Evolutionary conservation across 2,113 vertebrate genomes (phyloP).

Genomic region (Chunga burmeisteri): DNA sequence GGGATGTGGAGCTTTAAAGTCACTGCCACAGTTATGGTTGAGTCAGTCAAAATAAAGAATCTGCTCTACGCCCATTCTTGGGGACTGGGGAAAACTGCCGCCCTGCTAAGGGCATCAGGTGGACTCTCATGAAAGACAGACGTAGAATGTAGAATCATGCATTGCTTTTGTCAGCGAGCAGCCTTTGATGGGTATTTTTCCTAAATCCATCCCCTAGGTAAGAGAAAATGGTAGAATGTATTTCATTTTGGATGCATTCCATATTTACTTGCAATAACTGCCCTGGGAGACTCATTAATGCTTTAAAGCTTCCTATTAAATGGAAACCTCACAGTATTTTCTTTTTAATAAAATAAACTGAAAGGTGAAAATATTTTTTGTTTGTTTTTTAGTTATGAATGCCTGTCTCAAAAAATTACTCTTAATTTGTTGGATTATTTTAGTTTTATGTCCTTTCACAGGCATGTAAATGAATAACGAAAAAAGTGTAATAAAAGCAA

Average conservation of each 20-base stretch:
- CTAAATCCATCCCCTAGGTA: background rate
- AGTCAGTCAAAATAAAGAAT: background rate
- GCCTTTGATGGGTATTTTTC: background rate
- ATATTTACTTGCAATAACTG: constrained; percentile 14
- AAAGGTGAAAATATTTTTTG: constrained; percentile 44
- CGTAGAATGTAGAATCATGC: background rate
- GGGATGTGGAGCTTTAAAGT: background rate
- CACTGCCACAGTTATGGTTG: background rate
- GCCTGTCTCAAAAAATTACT: constrained; percentile 22
- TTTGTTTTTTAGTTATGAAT: constrained; percentile 28
- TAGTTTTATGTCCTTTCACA: constrained; percentile 22
- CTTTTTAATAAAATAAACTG: constrained; percentile 49
- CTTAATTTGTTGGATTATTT: constrained; percentile 30
- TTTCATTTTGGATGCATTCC: constrained; percentile 28
- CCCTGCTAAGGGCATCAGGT: background rate
- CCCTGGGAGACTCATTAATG: constrained; percentile 39
- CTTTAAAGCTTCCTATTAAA: constrained; percentile 31
- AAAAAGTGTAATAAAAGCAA: constrained; percentile 44
- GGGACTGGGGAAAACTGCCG: background rate
- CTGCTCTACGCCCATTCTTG: background rate
- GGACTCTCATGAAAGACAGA: background rate
- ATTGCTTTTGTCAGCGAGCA: background rate
- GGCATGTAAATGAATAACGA: constrained; percentile 12
- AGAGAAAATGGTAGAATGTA: constrained; percentile 1
- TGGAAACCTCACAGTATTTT: background rate